These are phyloP conservation scores for Syndactyla subalaris DNA, from an alignment of 2,797 vertebrate genomes.

Conservation along the genomic window DNA sequence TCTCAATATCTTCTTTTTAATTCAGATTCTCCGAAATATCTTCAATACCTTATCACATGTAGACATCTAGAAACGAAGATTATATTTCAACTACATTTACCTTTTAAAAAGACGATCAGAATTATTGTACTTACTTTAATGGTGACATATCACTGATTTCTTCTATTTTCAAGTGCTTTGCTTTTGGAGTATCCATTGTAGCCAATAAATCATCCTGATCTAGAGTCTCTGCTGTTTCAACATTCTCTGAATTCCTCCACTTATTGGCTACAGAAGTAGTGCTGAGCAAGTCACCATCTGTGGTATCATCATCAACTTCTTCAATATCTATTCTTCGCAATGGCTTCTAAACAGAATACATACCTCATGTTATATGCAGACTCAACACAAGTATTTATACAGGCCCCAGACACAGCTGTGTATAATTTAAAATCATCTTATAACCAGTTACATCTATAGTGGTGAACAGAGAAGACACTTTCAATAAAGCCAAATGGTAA, in stretches of 20 bases:
- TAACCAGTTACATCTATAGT: not conserved
- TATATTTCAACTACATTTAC: not conserved
- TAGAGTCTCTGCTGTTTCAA: constrained; percentile 13
- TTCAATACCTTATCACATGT: not conserved
- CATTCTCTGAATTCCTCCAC: not conserved
- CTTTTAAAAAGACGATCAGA: not conserved
- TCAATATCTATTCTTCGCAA: constrained; percentile 87
- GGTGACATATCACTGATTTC: constrained; percentile 73
- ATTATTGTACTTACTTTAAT: constrained; percentile 68
- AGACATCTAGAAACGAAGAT: not conserved
- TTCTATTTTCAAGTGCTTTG: constrained; percentile 92
- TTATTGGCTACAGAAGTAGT: not conserved
- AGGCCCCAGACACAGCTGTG: not conserved
- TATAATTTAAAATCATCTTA: not conserved
- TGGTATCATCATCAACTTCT: constrained; percentile 82
- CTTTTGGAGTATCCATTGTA: constrained; percentile 79
- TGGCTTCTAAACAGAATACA: constrained; percentile 83
- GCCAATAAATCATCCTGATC: constrained; percentile 62
- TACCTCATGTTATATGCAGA: not conserved
- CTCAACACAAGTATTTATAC: not conserved
- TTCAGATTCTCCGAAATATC: not conserved
- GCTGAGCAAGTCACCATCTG: constrained; percentile 1
- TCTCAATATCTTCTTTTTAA: not conserved
- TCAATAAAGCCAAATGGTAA: not conserved
- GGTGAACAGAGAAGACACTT: not conserved